Base-by-base conservation (phyloP, 2,888 invertebrate genomes). In the Hydrotaea diabolus region DNA sequence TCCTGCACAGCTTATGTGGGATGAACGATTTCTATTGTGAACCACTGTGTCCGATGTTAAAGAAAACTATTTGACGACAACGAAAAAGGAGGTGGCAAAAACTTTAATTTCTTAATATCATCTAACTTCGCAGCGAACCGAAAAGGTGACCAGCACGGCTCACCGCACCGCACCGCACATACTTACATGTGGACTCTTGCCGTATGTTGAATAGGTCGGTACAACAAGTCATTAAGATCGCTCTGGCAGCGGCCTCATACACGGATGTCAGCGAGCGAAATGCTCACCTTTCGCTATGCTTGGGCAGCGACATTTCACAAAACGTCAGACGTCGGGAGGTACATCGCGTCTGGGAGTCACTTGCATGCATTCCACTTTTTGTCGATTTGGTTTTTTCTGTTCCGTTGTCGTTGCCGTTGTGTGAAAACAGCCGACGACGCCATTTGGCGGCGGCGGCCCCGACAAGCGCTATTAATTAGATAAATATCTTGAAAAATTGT, bases 401-500 rank as follows among this genome's bases (percentile, higher is more conserved):
- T n/a, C n/a, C n/a, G n/a, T n/a, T n/a, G 43, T 43, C 11, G 2
- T 57, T 26, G 59, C 13, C 78, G 39, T 39, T 39, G n/a, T 39
- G 13, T 84, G 78, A 76, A 84, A 84, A 84, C 75, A 77, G 64
- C 7, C 66, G 53, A 66, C 64, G 71, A 79, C 85, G 82, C 85
- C 84, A 85, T 46, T 69, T 39, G 39, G 69, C 69, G 80, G 69
- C 69, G 80, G 31, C 31, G 31, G 77, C 82, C 79, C 85, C 85
- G 86, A 85, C 85, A 86, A 87, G 86, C 87, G 88, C 92, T 91
- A 91, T 91, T 92, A 91, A 92, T 89, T 90, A 90, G 92, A 92
- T 92, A 91, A 91, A 88, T 91, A 92, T 92, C 92, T 92, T 91
- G 92, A 92, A 91, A 91, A 92, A 92, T 92, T 92, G 92, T 92